Evolutionary conservation across 2,888 invertebrate species (phyloP), one percentile per base, ranked within the genome.

Genomic region (Chalcosyrphus nemorum): DNA sequence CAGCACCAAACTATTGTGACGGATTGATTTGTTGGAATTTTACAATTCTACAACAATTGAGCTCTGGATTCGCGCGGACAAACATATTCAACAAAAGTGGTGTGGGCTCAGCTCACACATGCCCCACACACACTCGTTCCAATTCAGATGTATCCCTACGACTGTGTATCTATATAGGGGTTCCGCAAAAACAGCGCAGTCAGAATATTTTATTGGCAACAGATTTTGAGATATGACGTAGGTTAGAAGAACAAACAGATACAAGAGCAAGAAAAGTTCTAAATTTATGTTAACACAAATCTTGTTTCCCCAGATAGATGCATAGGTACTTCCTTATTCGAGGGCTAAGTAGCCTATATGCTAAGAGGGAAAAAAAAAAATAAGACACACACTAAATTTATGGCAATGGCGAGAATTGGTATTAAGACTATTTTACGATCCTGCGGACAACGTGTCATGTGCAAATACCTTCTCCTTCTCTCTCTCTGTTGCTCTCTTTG

Each of bases 21-120:
- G 80, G 81, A 85, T 85, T 85, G 85, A 85, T 85, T 85, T 85
- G 85, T 85, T 61, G 57, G 80, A 81, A 81, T 85, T 80, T 75
- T 56, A 81, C 71, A 85, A 76, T 76, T 81, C 80, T 13, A 71
- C 71, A 65, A 81, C 84, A 80, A 71, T 80, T 59, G 59, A 81
- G 75, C 59, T 80, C 84, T 71, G 65, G 27, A 82, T 82, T 66
- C 52, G 65, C 52, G 65, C 59, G 52, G 57, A 71, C 72, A 70
- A 52, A 77, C 57, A 65, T 38, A 47, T 41, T 24, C 54, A 38
- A 43, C 45, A 52, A n/a, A n/a, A n/a, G n/a, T n/a, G n/a, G 82
- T 74, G 82, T 82, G 77, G 82, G 82, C 61, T 59, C 41, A 50
- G 29, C 47, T 47, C 4, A 24, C 24, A n/a, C n/a, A n/a, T 66